These are phyloP conservation scores for Bovichtus variegatus DNA, from an alignment of 2,797 vertebrate genomes.

Conservation along the genomic window DNA sequence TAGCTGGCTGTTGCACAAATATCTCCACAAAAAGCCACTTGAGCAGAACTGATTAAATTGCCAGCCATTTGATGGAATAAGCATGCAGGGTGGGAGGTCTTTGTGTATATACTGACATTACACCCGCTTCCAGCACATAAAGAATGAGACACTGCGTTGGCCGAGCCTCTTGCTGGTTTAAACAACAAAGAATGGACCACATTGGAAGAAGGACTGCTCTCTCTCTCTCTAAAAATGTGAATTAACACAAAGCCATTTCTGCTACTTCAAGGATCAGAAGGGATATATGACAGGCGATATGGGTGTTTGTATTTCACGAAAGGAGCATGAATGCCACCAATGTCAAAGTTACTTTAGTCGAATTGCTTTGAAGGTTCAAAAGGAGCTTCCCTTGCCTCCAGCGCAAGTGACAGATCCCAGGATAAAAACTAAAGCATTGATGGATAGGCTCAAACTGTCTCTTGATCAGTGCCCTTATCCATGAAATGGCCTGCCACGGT, in stretches of 20 bases:
- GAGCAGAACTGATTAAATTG: conserved; percentile 10
- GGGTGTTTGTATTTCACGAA: not conserved
- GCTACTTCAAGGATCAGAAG: conserved; percentile 10
- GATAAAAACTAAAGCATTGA: conserved; percentile 19
- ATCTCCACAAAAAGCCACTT: conserved; percentile 1
- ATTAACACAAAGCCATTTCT: not conserved
- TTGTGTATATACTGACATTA: not conserved
- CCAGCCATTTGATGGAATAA: conserved; percentile 7
- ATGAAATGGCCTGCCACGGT: conserved; percentile 29
- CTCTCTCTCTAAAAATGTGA: not conserved
- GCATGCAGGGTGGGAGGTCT: not conserved
- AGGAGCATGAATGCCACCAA: not conserved
- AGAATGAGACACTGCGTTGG: not conserved
- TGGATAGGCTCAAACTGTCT: conserved; percentile 12
- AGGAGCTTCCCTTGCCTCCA: not conserved
- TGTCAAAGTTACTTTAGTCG: not conserved
- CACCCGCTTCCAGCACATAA: not conserved
- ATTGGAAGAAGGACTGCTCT: not conserved
- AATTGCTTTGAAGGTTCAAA: conserved; percentile 14
- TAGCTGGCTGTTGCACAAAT: not conserved
- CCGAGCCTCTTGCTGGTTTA: not conserved
- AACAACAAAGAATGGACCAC: not conserved
- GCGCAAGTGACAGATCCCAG: not conserved
- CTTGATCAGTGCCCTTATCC: conserved; percentile 24
- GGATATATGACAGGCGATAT: not conserved